Base-by-base conservation (phyloP, 2,113 vertebrate genomes). In the Cheirogaleus medius region DNA sequence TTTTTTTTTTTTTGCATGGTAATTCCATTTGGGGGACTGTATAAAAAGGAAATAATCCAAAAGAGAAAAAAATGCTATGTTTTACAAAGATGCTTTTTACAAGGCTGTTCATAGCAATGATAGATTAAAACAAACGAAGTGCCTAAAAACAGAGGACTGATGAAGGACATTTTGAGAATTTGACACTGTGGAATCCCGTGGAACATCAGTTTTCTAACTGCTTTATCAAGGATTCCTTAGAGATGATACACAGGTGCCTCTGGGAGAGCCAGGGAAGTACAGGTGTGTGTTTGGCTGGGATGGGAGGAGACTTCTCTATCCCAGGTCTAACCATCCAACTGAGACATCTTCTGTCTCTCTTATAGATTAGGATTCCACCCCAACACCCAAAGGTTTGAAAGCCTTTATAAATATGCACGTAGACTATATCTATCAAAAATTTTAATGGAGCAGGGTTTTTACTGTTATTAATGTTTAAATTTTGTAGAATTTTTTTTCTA, bases 1-100 rank as follows among this genome's bases (percentile, higher is more conserved):
- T 47, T 94, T 94, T 47, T 69, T 92, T 94, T 88, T 87, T 47
- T 94, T 94, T 47, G 63, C 10, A 25, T 87, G 77, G 60, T 87
- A 27, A 37, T 87, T 95, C 63, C 6, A 15, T 69, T 80, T 77
- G 34, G 39, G 39, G 74, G 1, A 21, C n/a, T 44, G 34, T 77
- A 73, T 15, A 84, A 64, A 39, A 83, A 64, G 21, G 32, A 81
- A 74, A 69, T 54, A 37, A 91, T 87, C 49, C 71, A 89, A 58
- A 86, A 20, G 42, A 6, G 7, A 2, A 6, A 23, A 58, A 77
- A 58, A 25, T 2, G 3, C 7, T 49, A 0, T 11, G 12, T 87
- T 88, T 94, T 69, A 80, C 9, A 34, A 34, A 90, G 32, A 76
- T 85, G 37, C 54, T 39, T 92, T 68, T 87, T 87, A 68, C 32